Conservation (phyloP, 1,140 invertebrate species). For the Polypedilum pembai region DNA sequence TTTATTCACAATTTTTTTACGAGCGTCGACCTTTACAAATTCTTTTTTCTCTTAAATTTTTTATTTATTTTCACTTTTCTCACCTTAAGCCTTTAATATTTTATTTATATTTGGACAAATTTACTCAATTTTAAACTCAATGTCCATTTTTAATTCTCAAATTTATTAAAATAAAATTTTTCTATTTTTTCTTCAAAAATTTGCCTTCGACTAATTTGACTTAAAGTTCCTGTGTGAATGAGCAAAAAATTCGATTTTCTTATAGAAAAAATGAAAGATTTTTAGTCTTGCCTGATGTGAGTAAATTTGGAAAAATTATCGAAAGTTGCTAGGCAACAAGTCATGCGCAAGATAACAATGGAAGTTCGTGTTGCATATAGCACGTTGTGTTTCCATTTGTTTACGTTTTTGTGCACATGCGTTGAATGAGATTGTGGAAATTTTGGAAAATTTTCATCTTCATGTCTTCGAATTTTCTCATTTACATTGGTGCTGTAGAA, state of each 20-base stretch:
- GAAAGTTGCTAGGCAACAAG: background rate
- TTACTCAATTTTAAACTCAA: background rate
- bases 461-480: background rate
- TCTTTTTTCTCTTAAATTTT: background rate
- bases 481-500: background rate
- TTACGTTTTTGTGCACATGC: background rate
- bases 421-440: background rate
- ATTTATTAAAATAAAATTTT: background rate
- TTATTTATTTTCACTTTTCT: background rate
- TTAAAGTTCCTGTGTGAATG: conserved; percentile 11
- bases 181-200: background rate
- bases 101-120: background rate
- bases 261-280: background rate
- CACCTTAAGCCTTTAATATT: background rate
- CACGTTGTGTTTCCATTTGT: background rate
- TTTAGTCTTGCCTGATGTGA: background rate
- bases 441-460: background rate
- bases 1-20: background rate
- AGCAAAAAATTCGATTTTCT: background rate
- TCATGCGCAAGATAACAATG: background rate
- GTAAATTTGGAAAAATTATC: background rate
- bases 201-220: background rate
- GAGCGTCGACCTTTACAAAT: conserved; percentile 14
- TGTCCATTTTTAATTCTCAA: background rate
- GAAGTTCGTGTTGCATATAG: background rate